Evolutionary conservation across 1,140 invertebrate species (phyloP), one percentile per base, ranked within the genome.

Genomic region (Cylas formicarius): DNA sequence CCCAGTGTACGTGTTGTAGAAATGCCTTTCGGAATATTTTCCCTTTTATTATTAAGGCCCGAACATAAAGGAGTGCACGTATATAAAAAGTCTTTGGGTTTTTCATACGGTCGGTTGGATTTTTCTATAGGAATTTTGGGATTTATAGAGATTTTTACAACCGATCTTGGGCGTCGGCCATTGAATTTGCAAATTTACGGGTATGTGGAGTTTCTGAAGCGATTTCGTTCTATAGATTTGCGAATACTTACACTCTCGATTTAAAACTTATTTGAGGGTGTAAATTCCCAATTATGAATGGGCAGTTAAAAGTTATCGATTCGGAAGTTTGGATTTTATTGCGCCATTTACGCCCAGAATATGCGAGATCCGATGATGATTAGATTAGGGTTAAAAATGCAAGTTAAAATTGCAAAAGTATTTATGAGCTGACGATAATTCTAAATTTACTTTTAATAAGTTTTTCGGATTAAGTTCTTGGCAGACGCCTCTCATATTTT

Each of bases 151-250:
- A 51, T 35, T 52, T 48, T 48, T 53, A 55, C 53, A 50, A 53
- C 50, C 48, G 50, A 43, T 57, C 48, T 42, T 22, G 33, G 33
- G 16, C 42, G 28, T 39, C 44, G 18, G 1, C 23, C 24, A 43
- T 49, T 43, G 18, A 44, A 53, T 56, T 56, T 56, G 54, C 55
- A 55, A 57, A 54, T 57, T 57, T 27, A 56, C 53, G 53, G 39
- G 20, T 46, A 34, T 46, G 29, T 53, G 51, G 49, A 42, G 50
- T 48, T 38, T 5, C 8, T 56, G 39, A 56, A 56, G 31, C 26
- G 53, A 48, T 49, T 55, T 54, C 28, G 14, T 4, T 16, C 13
- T 31, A 36, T 41, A 26, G 48, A 48, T 48, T 48, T 45, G 10
- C 31, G 22, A 27, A 45, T 31, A 31, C 37, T 52, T 53, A 51